Base-by-base conservation (phyloP, 1,140 invertebrate genomes). In the Drosophila saltans region DNA sequence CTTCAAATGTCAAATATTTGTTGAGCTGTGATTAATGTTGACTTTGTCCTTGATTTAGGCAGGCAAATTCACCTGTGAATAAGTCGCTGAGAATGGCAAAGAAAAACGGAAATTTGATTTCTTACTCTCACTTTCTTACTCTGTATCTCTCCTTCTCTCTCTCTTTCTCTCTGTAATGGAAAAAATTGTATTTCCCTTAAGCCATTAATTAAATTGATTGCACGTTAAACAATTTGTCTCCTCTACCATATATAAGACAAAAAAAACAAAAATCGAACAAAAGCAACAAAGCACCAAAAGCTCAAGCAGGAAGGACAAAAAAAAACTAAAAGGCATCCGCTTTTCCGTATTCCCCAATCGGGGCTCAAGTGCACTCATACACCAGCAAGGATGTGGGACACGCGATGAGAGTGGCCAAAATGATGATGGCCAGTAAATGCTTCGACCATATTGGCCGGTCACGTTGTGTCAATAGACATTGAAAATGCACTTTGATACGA, bases 1-100 rank as follows among this genome's bases (percentile, higher is more conserved):
- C 72, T 66, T 74, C 78, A 80, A 90, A 90, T 90, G 81, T 90
- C 81, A 90, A 90, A 90, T 90, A 90, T 90, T 90, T 90, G 69
- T 72, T 85, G 75, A 90, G 78, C 81, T 90, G 85, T 90, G 85
- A 90, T 90, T 90, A 90, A 90, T 90, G 85, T 85, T 90, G 78
- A 90, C 83, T 88, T 73, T 73, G 71, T 86, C 78, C 70, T 72
- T 69, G 55, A 48, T 64, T 70, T 43, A 52, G 62, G 30, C 45
- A 39, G 28, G 33, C 58, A 58, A 61, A 80, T 74, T 86, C 82
- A 86, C 82, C 83, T 86, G 82, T 72, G 66, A 72, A 67, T 65
- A 66, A 65, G 75, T 57, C 41, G 57, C 61, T 39, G 48, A 39
- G 45, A 69, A 55, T 66, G 57, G 55, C 55, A 63, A 57, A 45